Evolutionary conservation across 30 jellyfish, hydroid and myxozoan species (phyloP).

Genomic region (Aurelia aurita): DNA sequence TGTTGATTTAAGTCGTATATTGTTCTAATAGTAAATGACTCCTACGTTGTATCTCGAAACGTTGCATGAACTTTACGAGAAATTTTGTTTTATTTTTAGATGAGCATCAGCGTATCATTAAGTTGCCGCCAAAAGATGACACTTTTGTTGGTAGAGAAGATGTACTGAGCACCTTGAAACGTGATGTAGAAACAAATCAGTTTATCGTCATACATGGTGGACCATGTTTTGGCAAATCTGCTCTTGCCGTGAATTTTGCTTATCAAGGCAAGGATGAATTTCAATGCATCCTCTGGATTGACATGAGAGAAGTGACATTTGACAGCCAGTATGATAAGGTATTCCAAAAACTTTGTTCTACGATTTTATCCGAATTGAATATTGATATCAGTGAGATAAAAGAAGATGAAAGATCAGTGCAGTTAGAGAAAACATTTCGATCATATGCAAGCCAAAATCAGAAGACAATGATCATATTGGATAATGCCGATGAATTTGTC

Average conservation of each 20-base stretch:
- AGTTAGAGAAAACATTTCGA: not conserved
- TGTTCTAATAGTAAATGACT: too few species aligned
- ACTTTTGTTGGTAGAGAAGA: slow-evolving; percentile 2
- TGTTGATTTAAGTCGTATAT: too few species aligned
- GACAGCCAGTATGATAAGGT: not conserved
- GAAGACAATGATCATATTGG: not conserved
- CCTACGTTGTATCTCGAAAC: too few species aligned
- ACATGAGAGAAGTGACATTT: slow-evolving; percentile 4
- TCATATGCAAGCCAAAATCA: not conserved
- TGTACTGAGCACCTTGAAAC: not conserved
- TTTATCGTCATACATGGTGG: not conserved
- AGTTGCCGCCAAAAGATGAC: not conserved
- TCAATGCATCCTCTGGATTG: not conserved
- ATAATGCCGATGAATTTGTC: not conserved
- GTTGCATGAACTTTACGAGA: too few species aligned
- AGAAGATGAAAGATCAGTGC: not conserved
- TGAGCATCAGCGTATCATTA: not conserved
- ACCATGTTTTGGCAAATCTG: not conserved
- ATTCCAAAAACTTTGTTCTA: not conserved
- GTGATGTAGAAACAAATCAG: not conserved
- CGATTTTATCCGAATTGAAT: not conserved
- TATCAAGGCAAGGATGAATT: not conserved
- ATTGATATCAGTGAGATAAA: not conserved
- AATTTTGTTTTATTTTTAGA: not conserved
- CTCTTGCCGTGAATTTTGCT: not conserved